Evolutionary conservation across 2,888 invertebrate species (phyloP), one percentile per base, ranked within the genome.

Genomic region (Sarcophaga variegata): DNA sequence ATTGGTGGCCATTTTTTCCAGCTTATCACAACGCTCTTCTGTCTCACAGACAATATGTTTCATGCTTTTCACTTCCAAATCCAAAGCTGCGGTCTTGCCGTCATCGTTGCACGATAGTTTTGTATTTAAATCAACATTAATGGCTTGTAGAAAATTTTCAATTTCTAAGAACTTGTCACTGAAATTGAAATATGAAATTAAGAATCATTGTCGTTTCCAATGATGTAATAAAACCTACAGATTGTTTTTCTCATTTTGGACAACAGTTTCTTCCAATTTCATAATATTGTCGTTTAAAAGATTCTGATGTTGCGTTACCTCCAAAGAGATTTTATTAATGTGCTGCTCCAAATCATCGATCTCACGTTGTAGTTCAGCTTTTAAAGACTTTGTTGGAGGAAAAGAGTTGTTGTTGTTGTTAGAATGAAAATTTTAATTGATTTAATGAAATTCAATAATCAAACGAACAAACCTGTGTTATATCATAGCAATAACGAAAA

Each of bases 401-500:
- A 17, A 75, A 75, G 25, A 47, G 14, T 66, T 11, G 14, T 0
- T 45, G 20, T 59, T n/a, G 22, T 59, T n/a, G 22, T 10, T 45
- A 22, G 45, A 11, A 25, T 22, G 5, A 22, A 49, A 70, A n/a
- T 10, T 69, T 20, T 27, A n/a, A 12, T 17, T 27, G 27, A 54
- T 59, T 4, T 22, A 59, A 72, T 8, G n/a, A 25, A 69, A 62
- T 20, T 20, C 8, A 62, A 10, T 20, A 14, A 20, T 20, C 17
- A 5, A 70, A n/a, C 20, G 0, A 67, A 54, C 86, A 25, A 54
- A 85, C 91, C 90, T 94, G 95, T 0, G 94, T 91, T 72, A 95
- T 86, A 86, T 95, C 95, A 86, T 94, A 95, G 80, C 94, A 94
- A 88, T 94, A 94, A 90, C 95, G 95, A 62, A 95, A 90, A 85